Evolutionary conservation across 2,888 invertebrate genomes (phyloP).

Genomic region (Athetis lepigone): DNA sequence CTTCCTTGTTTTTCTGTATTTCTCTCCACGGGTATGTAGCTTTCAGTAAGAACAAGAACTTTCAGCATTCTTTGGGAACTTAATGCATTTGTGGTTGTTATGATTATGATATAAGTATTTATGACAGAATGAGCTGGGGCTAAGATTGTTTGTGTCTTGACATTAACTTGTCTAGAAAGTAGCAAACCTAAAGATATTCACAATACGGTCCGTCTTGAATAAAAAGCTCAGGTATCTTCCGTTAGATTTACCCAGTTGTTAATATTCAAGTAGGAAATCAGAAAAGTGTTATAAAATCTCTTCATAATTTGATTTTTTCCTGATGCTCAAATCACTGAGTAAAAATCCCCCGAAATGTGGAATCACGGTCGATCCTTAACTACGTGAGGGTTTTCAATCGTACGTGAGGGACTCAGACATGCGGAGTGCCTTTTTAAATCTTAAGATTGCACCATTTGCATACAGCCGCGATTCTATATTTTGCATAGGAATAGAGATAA

Average conservation of each 20-base stretch:
- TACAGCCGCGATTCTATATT: not conserved
- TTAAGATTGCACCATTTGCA: constrained; percentile 23
- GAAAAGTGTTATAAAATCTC: not conserved
- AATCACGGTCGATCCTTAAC: constrained; percentile 36
- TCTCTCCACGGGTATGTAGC: not conserved
- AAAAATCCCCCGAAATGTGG: constrained; percentile 16
- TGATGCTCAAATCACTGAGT: constrained; percentile 14
- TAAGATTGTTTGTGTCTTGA: not conserved
- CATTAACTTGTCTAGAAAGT: not conserved
- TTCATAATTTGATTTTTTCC: not conserved
- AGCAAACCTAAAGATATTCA: too few relatives aligned
- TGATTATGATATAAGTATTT: too few relatives aligned
- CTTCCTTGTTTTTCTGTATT: constrained; percentile 32
- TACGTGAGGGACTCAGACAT: constrained; percentile 28
- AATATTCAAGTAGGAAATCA: too few relatives aligned
- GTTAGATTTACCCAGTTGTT: not conserved
- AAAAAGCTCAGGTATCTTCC: not conserved
- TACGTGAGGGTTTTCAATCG: constrained; percentile 38
- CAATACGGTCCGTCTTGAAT: too few relatives aligned
- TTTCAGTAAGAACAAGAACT: too few relatives aligned
- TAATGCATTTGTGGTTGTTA: not conserved
- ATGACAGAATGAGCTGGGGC: too few relatives aligned
- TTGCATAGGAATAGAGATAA: not conserved
- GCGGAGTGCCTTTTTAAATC: constrained; percentile 23
- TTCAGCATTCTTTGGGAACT: not conserved